Percentiles rank a stretch among this genome's conserved stretches.
Conservation (phyloP, 2,113 vertebrate species). For the Mus pahari region DNA sequence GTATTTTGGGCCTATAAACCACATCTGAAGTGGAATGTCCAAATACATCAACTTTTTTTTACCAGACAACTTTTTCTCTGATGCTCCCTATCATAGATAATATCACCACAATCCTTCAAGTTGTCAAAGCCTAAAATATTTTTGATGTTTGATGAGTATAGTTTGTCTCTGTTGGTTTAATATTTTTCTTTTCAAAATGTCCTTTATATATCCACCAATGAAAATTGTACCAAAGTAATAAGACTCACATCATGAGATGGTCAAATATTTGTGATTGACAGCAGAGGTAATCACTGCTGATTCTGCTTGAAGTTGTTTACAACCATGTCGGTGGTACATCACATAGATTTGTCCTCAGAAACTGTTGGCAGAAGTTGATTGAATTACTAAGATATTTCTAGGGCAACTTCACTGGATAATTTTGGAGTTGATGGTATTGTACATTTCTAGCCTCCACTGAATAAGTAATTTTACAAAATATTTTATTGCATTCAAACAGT, state of each 20-base stretch:
- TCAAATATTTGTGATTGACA: slow-evolving; percentile 15
- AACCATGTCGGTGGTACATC: neutral
- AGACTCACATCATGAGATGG: neutral
- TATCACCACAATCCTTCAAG: slow-evolving; percentile 16
- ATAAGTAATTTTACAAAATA: neutral
- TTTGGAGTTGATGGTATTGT: neutral
- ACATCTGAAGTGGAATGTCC: neutral
- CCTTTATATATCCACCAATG: neutral
- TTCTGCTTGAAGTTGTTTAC: slow-evolving; percentile 19
- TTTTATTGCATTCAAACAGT: neutral
- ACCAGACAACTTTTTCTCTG: neutral
- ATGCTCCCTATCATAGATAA: neutral
- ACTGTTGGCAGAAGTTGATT: neutral
- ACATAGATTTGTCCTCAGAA: neutral
- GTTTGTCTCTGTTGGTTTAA: neutral
- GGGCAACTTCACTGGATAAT: neutral
- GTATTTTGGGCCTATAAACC: neutral
- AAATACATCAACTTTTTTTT: neutral
- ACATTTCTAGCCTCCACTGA: neutral
- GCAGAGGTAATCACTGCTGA: neutral
- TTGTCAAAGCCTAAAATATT: neutral
- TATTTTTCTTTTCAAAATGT: slow-evolving; percentile 21
- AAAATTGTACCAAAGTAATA: neutral
- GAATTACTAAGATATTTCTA: neutral
- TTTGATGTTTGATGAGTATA: neutral